phyloP scores from a whole-genome alignment of 2,797 vertebrate species.

The Myotis myotis region DNA sequence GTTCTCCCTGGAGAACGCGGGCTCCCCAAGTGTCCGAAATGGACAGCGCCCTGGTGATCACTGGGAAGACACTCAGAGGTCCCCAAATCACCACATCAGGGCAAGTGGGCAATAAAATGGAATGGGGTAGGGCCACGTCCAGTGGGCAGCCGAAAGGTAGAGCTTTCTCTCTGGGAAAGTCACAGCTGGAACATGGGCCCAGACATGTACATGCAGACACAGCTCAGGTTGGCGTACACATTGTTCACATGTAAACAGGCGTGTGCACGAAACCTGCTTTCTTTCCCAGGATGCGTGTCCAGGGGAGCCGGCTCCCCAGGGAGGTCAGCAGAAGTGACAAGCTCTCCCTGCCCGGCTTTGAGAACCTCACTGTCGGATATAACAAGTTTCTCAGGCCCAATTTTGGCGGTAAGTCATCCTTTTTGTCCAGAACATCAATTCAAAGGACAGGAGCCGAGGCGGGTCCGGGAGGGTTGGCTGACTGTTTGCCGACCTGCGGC shows the following conservation, averaged over 20 bases:
- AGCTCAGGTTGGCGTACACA: background rate
- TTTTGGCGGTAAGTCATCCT: constrained; percentile 88
- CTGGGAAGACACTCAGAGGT: background rate
- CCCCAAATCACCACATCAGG: background rate
- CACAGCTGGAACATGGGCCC: accelerated
- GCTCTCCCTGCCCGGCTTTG: constrained; percentile 87
- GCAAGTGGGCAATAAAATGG: background rate
- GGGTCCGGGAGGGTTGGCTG: background rate
- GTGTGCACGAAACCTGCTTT: accelerated
- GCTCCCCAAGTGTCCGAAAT: background rate
- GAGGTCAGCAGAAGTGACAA: constrained; percentile 10
- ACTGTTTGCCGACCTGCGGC: background rate
- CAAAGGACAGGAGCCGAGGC: background rate
- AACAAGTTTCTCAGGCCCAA: constrained; percentile 94
- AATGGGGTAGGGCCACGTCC: background rate
- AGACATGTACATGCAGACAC: background rate
- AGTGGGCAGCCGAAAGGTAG: background rate
- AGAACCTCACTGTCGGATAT: constrained; percentile 92
- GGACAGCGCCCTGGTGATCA: background rate
- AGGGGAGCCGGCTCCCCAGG: constrained; percentile 40
- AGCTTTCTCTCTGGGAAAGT: background rate
- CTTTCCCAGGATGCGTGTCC: constrained; percentile 72
- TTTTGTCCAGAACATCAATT: background rate
- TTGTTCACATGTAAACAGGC: too few species aligned
- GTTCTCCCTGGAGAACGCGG: background rate